Conservation (phyloP, 2,797 vertebrate genomes). For the Mallotus villosus region DNA sequence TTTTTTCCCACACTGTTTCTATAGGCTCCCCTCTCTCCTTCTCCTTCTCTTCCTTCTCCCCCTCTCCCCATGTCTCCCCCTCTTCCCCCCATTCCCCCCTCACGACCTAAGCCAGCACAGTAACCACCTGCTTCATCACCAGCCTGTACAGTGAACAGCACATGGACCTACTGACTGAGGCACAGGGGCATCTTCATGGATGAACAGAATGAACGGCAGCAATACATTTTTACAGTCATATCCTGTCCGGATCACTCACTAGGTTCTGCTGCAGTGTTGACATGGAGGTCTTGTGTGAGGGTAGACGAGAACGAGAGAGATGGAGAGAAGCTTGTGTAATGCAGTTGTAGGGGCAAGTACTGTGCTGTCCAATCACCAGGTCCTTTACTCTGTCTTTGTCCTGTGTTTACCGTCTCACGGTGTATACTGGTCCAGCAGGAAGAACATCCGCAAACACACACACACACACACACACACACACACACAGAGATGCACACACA, state of each 20-base stretch:
- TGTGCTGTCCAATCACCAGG: not conserved
- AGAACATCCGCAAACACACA: not conserved
- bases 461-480: constrained; percentile 16
- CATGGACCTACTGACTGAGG: constrained; percentile 10
- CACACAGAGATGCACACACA: not conserved
- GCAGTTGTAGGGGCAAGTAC: not conserved
- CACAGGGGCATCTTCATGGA: constrained; percentile 32
- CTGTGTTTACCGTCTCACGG: constrained; percentile 2
- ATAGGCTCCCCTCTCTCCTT: constrained; percentile 23
- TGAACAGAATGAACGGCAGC: constrained; percentile 42
- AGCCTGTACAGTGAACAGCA: constrained; percentile 30
- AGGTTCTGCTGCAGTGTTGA: constrained; percentile 1
- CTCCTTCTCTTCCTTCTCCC: too few relatives aligned
- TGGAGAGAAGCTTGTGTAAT: not conserved
- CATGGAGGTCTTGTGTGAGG: constrained; percentile 12
- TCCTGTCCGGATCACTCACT: constrained; percentile 23
- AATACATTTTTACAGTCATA: not conserved
- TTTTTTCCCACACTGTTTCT: constrained; percentile 58
- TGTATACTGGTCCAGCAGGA: too few relatives aligned
- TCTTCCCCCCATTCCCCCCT: constrained; percentile 20
- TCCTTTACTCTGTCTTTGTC: constrained; percentile 13
- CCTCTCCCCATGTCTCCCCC: too few relatives aligned
- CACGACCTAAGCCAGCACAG: constrained; percentile 65
- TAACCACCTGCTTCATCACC: constrained; percentile 46
- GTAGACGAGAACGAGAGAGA: not conserved